These are phyloP conservation scores for Ectemnius continuus DNA, from an alignment of 2,888 invertebrate species.

Conservation along the genomic window DNA sequence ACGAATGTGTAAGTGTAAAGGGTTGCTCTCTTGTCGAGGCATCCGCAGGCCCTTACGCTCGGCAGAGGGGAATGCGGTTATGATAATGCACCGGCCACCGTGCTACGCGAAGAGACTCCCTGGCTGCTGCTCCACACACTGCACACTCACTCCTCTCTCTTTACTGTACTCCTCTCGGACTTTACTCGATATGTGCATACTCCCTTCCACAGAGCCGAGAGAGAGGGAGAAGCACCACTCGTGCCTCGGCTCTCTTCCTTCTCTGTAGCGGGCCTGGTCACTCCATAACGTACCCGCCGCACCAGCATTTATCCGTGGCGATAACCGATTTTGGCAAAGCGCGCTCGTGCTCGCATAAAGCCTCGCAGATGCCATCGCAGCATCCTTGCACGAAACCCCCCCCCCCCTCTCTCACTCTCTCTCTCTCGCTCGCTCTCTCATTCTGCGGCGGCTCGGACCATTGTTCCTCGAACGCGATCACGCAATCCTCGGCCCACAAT, in stretches of 20 bases:
- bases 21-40: constrained; percentile 66
- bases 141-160: constrained; percentile 38
- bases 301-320: constrained; percentile 52
- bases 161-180: constrained; percentile 25
- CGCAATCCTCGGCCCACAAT: constrained; percentile 19
- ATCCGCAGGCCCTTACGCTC: constrained; percentile 62
- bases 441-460: constrained; percentile 24
- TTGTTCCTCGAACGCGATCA: constrained; percentile 35
- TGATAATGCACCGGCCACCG: constrained; percentile 77
- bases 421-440: constrained; percentile 25
- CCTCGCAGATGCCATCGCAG: constrained; percentile 42
- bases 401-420: constrained; percentile 30
- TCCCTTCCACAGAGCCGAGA: too few relatives aligned
- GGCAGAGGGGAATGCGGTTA: constrained; percentile 75
- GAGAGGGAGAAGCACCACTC: too few relatives aligned
- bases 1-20: constrained; percentile 56
- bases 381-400: constrained; percentile 8
- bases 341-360: constrained; percentile 27
- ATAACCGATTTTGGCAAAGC: constrained; percentile 62
- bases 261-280: constrained; percentile 1
- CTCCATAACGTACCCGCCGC: constrained; percentile 49
- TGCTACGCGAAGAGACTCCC: constrained; percentile 72
- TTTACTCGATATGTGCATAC: constrained; percentile 1
- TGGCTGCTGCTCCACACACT: constrained; percentile 48
- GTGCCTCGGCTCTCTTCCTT: too few relatives aligned